A percentile compares a stretch with the other conserved stretches of the same genome.
phyloP scores from a whole-genome alignment of 2,797 vertebrate species.

The Oreonectes daqikongensis region DNA sequence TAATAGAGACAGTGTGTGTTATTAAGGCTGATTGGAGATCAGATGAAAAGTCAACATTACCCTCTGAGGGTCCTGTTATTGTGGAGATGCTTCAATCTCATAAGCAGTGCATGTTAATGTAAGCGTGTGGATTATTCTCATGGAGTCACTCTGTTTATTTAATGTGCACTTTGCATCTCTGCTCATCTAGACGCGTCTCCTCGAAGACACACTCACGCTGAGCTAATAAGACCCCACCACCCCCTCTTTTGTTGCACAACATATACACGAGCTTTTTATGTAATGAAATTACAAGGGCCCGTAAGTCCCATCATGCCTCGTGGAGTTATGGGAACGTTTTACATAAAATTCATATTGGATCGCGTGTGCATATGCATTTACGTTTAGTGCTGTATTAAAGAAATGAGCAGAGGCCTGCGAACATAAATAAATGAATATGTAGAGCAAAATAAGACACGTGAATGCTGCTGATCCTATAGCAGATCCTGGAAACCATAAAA shows the following conservation, averaged over 20 bases:
- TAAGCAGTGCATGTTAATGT: constrained; percentile 60
- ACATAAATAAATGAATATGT: constrained; percentile 48
- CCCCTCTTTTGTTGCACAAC: constrained; percentile 54
- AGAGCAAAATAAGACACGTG: constrained; percentile 58
- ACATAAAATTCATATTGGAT: constrained; percentile 81
- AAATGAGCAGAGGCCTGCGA: constrained; percentile 74
- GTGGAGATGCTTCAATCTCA: constrained; percentile 64
- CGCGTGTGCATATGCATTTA: constrained; percentile 79
- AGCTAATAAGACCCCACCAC: constrained; percentile 59
- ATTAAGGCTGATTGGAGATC: constrained; percentile 64
- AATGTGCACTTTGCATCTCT: constrained; percentile 52
- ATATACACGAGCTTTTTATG: constrained; percentile 80
- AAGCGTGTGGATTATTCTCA: constrained; percentile 67
- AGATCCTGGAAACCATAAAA: constrained; percentile 79
- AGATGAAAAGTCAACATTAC: constrained; percentile 50
- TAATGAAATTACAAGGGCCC: constrained; percentile 83
- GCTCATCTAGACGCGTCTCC: constrained; percentile 57
- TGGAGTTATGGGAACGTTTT: constrained; percentile 79
- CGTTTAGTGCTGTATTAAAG: constrained; percentile 86
- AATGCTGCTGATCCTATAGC: constrained; percentile 74
- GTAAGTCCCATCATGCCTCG: constrained; percentile 70
- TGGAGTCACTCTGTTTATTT: constrained; percentile 69
- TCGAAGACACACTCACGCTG: constrained; percentile 63
- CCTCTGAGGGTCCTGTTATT: constrained; percentile 68
- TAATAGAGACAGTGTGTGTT: constrained; percentile 43